Base-by-base conservation (phyloP, 2,797 vertebrate genomes). In the Poecilia picta region DNA sequence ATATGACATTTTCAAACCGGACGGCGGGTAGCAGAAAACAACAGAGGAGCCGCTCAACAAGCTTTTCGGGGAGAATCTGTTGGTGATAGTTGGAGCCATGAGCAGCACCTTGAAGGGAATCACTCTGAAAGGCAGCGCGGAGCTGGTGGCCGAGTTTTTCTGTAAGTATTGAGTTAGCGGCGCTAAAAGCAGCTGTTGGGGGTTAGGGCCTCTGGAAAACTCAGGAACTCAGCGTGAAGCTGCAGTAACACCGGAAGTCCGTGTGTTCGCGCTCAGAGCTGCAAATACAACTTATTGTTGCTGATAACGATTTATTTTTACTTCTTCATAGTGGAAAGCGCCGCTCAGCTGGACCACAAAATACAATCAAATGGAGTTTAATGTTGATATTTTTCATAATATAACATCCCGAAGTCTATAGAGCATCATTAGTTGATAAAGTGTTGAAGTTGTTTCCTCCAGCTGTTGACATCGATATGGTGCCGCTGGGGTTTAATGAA, bases 141-240 rank as follows among this genome's bases (percentile, higher is more conserved):
- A 98, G 51, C 94, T 97, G 1, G 97, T 98, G 18, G 97, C 98
- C 0, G 97, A 99, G 87, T 99, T 99, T 55, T 99, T 99, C 88
- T 97, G 98, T 99, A 83, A 97, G 97, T 93, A 70, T 76, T 73
- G 0, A 0, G 25, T 73, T 8, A 20, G 33, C 18, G 15, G 25
- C 8, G 82, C 87, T 88, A 83, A 47, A 47, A 4, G 85, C 83
- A 73, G 51, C 18, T 2, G 33, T 20, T 3, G n/a, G 85, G 74
- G n/a, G n/a, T n/a, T n/a, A n/a, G n/a, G n/a, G n/a, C n/a, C n/a
- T n/a, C n/a, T n/a, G n/a, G n/a, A n/a, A n/a, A n/a, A 28, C 55
- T 28, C 25, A 10, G 4, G 46, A 23, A 8, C 55, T 16, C 57
- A 16, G 15, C 53, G 11, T 57, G 53, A 57, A 12, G 3, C n/a